Conservation (phyloP, 2,113 vertebrate genomes). For the Dasypus novemcinctus region DNA sequence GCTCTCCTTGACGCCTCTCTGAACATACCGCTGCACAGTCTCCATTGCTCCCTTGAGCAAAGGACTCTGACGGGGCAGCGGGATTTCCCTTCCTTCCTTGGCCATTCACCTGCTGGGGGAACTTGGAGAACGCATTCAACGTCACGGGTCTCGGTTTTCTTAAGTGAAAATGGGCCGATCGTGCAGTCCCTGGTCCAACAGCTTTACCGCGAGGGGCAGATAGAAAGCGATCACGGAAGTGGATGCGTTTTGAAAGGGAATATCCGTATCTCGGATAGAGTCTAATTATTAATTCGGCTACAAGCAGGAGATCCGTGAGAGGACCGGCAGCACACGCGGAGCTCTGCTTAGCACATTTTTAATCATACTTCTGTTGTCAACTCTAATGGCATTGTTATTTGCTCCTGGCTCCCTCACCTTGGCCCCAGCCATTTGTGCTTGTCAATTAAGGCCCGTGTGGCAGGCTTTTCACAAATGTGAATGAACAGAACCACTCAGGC, state of each 20-base stretch:
- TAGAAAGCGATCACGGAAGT: not conserved
- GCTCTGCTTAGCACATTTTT: not conserved
- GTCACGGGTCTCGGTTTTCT: not conserved
- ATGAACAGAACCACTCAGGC: not conserved
- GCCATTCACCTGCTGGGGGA: not conserved
- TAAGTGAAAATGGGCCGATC: not conserved
- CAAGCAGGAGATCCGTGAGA: not conserved
- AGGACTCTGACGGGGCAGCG: not conserved
- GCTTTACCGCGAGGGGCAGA: not conserved
- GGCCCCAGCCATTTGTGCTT: not conserved
- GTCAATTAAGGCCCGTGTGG: not conserved
- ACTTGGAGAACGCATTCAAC: not conserved
- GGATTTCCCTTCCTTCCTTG: not conserved
- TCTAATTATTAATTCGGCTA: not conserved
- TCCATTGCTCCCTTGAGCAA: not conserved
- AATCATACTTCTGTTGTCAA: not conserved
- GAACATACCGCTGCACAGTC: not conserved
- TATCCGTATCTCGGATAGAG: not conserved
- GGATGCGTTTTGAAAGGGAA: conserved; percentile 12
- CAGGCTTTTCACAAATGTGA: conserved; percentile 19
- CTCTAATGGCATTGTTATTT: not conserved
- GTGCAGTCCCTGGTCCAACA: not conserved
- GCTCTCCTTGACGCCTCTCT: not conserved
- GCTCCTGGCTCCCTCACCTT: not conserved
- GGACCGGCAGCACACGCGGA: not conserved